Percentiles rank a stretch among this genome's conserved stretches.
These are phyloP conservation scores for Idaea biselata DNA, from an alignment of 2,888 invertebrate species.

Conservation along the genomic window DNA sequence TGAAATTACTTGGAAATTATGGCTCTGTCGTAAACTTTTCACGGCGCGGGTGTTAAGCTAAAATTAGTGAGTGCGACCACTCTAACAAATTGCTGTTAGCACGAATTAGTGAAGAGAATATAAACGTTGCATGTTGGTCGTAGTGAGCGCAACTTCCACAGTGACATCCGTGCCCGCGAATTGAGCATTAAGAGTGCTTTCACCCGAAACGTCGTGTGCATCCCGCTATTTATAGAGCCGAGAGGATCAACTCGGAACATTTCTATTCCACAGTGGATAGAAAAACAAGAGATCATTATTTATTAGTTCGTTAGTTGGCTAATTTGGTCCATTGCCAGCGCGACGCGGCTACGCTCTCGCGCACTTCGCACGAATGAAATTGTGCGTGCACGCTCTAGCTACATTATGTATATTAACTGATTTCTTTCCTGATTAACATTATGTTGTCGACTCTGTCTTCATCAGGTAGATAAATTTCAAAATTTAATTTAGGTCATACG, in stretches of 20 bases:
- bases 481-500: background rate
- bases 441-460: background rate
- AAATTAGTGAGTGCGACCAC: slow-evolving; percentile 72
- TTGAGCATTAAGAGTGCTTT: slow-evolving; percentile 75
- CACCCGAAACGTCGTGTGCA: slow-evolving; percentile 77
- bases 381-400: slow-evolving; percentile 58
- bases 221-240: slow-evolving; percentile 67
- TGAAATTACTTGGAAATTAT: slow-evolving; percentile 74
- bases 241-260: slow-evolving; percentile 69
- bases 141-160: slow-evolving; percentile 44
- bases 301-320: slow-evolving; percentile 79
- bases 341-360: slow-evolving; percentile 74
- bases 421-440: slow-evolving; percentile 39
- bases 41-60: slow-evolving; percentile 70
- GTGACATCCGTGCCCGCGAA: slow-evolving; percentile 67
- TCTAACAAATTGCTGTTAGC: slow-evolving; percentile 73
- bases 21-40: slow-evolving; percentile 72
- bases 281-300: slow-evolving; percentile 81
- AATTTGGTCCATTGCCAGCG: slow-evolving; percentile 78
- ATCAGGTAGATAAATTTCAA: background rate
- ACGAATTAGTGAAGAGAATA: slow-evolving; percentile 66
- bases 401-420: slow-evolving; percentile 51
- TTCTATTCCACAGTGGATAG: slow-evolving; percentile 76
- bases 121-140: slow-evolving; percentile 57
- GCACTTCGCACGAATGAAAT: slow-evolving; percentile 65